A percentile compares a stretch with the other conserved stretches of the same genome.
Evolutionary conservation across 2,888 invertebrate species (phyloP).

Genomic region (Caenorhabditis sp.): DNA sequence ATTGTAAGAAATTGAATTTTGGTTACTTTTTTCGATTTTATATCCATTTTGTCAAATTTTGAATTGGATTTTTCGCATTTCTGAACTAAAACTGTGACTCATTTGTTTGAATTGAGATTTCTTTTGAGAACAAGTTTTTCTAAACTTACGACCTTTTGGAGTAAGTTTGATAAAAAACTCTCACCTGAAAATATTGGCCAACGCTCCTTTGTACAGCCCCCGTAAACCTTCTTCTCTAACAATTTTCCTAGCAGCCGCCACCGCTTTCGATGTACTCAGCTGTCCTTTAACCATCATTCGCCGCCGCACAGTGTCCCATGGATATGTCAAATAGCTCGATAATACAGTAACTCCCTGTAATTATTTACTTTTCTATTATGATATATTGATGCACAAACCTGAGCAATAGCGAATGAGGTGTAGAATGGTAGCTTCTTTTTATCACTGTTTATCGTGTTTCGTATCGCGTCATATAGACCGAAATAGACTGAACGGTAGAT

Average conservation of each 20-base stretch:
- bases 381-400: not conserved
- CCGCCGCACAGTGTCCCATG: conserved; percentile 91
- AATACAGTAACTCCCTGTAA: conserved; percentile 50
- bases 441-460: conserved; percentile 79
- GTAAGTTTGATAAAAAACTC: not conserved
- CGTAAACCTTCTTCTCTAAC: conserved; percentile 48
- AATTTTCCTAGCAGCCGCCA: conserved; percentile 44
- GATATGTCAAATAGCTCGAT: conserved; percentile 79
- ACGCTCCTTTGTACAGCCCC: conserved; percentile 52
- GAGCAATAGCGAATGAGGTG: conserved; percentile 83
- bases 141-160: not conserved
- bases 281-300: conserved; percentile 98
- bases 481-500: conserved; percentile 94
- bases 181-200: conserved; percentile 55
- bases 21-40: too few species aligned
- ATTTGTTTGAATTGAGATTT: too few species aligned
- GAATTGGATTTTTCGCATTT: too few species aligned
- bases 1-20: too few species aligned
- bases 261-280: conserved; percentile 44
- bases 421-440: conserved; percentile 83
- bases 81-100: too few species aligned
- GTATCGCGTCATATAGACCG: conserved; percentile 92
- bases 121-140: not conserved
- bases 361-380: not conserved
- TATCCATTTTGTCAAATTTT: too few species aligned